phyloP scores from a whole-genome alignment of 2,113 vertebrate genomes.

The Prionailurus bengalensis region DNA sequence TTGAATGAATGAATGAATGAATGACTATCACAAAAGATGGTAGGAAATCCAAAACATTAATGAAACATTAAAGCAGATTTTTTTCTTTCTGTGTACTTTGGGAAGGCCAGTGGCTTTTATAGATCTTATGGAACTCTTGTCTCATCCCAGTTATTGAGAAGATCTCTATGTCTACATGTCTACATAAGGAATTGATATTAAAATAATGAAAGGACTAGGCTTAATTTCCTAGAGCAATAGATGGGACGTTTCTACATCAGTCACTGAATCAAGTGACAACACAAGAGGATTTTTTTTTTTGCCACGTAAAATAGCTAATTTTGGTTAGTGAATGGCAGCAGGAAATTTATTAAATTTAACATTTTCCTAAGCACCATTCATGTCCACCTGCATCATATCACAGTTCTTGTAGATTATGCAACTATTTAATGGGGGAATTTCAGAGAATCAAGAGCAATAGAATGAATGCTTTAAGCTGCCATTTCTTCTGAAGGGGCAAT shows the following conservation, averaged over 20 bases:
- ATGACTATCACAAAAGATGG: neutral
- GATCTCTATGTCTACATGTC: neutral
- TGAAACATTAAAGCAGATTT: neutral
- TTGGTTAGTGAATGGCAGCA: neutral
- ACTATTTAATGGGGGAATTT: slow-evolving; percentile 19
- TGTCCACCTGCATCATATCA: neutral
- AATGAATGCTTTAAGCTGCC: neutral
- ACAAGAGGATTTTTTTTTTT: neutral
- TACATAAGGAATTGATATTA: neutral
- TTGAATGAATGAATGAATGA: slow-evolving; percentile 28
- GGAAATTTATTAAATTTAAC: slow-evolving; percentile 21
- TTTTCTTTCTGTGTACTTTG: neutral
- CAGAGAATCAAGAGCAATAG: neutral
- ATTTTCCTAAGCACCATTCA: neutral
- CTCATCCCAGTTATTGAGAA: neutral
- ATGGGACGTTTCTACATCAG: neutral
- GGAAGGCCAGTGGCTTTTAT: neutral
- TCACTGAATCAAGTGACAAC: neutral
- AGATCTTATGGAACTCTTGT: neutral
- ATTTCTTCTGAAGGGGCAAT: slow-evolving; percentile 8
- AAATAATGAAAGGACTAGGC: neutral
- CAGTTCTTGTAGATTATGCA: neutral
- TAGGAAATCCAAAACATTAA: neutral
- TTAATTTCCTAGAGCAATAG: neutral
- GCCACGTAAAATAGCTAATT: neutral